A percentile compares a stretch with the other conserved stretches of the same genome.
Evolutionary conservation across 2,888 invertebrate genomes (phyloP).

Genomic region (Dolichopus griseipennis): DNA sequence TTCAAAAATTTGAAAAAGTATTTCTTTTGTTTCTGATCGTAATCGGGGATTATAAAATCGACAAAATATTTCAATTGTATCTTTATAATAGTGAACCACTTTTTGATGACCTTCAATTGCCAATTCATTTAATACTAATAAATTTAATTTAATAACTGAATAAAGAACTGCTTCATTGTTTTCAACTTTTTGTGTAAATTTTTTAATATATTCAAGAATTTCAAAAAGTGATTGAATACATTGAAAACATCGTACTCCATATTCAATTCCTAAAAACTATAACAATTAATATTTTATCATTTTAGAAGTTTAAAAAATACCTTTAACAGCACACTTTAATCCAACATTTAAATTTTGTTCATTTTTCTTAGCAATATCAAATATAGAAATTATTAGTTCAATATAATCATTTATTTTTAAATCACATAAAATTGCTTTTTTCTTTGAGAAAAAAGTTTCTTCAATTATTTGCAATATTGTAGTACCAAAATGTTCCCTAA

Average conservation of each 20-base stretch:
- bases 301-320: neutral
- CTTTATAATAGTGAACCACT: slow-evolving; percentile 30
- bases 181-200: neutral
- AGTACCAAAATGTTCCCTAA: neutral
- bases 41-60: slow-evolving; percentile 31
- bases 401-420: neutral
- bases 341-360: neutral
- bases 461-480: neutral
- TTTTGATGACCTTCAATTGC: slow-evolving; percentile 33
- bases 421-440: neutral
- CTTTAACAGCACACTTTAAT: neutral
- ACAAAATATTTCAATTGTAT: slow-evolving; percentile 31
- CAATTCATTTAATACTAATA: slow-evolving; percentile 21
- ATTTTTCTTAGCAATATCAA: neutral
- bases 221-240: neutral
- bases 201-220: neutral
- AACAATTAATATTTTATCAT: no score
- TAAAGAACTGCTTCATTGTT: neutral
- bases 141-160: neutral
- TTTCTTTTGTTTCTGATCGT: slow-evolving; percentile 30
- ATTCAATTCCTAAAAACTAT: neutral
- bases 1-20: neutral
- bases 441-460: neutral
- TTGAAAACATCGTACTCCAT: neutral
- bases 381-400: neutral